Evolutionary conservation across 2,113 vertebrate species (phyloP), one percentile per base, ranked within the genome.

Genomic region (Platysternon megacephalum): DNA sequence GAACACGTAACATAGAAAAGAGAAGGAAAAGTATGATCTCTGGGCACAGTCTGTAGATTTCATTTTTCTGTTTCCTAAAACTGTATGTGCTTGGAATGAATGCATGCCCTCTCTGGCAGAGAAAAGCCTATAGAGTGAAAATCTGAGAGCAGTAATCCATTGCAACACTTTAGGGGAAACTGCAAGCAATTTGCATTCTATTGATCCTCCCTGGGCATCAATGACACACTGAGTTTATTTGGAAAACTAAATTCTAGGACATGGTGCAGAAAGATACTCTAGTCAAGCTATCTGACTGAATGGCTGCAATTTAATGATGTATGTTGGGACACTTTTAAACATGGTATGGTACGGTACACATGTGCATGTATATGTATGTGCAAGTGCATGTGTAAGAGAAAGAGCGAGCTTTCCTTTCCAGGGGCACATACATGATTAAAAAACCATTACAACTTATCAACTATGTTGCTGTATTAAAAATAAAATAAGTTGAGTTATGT

Each of bases 161-260:
- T 94, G 97, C 97, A 98, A 96, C 97, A 97, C 98, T 98, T 98
- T 78, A 97, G 97, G 96, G 92, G 98, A 97, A 98, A 98, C 93
- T 96, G 97, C 96, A 97, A 97, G 97, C 97, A 98, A 98, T 98
- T 98, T 98, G 98, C 97, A 98, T 97, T 92, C 96, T 98, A 98
- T 98, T 98, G 98, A 98, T 98, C 95, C 97, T 96, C 95, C 90
- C 97, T 90, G 91, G 96, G 97, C 95, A 95, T 95, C 98, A 92
- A 56, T 95, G 97, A 97, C 97, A 97, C 93, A 48, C 91, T 28
- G 93, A 97, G 97, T 97, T 98, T 98, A 97, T 97, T 80, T 97
- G 97, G 97, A 97, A 98, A 98, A 97, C 98, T 95, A 97, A 98
- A 97, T 97, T 98, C 94, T 90, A 88, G 90, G 96, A 88, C 91